A percentile compares a stretch with the other conserved stretches of the same genome.
phyloP scores from a whole-genome alignment of 2,888 invertebrate species.

The Trissonchulus sp. region DNA sequence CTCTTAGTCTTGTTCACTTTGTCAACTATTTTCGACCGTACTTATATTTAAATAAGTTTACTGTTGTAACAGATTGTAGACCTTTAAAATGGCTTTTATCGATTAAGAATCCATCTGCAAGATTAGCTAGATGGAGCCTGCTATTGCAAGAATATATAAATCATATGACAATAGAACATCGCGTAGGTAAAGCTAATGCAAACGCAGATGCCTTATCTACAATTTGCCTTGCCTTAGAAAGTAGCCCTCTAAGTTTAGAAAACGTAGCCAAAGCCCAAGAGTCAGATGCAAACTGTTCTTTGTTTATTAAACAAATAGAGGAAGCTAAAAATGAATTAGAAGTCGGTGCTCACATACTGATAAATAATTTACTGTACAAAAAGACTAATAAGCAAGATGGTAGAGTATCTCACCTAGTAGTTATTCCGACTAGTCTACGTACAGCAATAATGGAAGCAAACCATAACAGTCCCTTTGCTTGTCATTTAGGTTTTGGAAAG shows the following conservation, averaged over 20 bases:
- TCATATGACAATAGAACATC: neutral
- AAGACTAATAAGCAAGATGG: too few relatives aligned
- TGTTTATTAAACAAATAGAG: too few relatives aligned
- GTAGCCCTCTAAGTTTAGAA: neutral
- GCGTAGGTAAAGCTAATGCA: neutral
- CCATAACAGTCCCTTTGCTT: neutral
- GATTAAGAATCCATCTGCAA: neutral
- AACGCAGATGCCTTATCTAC: neutral
- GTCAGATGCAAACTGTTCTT: too few relatives aligned
- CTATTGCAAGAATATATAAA: neutral
- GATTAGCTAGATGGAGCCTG: constrained; percentile 13
- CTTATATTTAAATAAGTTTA: constrained; percentile 44
- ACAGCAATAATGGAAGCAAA: neutral
- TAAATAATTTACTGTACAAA: too few relatives aligned
- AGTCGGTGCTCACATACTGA: too few relatives aligned
- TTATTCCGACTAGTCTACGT: neutral
- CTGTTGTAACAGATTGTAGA: neutral
- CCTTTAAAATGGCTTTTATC: constrained; percentile 6
- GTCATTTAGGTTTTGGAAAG: constrained; percentile 9
- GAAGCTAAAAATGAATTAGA: too few relatives aligned
- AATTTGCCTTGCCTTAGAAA: neutral
- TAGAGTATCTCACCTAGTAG: too few relatives aligned
- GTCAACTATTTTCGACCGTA: constrained; percentile 52
- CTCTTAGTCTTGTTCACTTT: constrained; percentile 39
- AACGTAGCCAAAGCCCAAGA: too few relatives aligned